Evolutionary conservation across 2,113 vertebrate genomes (phyloP), one percentile per base, ranked within the genome.

Genomic region (Crocuta crocuta): DNA sequence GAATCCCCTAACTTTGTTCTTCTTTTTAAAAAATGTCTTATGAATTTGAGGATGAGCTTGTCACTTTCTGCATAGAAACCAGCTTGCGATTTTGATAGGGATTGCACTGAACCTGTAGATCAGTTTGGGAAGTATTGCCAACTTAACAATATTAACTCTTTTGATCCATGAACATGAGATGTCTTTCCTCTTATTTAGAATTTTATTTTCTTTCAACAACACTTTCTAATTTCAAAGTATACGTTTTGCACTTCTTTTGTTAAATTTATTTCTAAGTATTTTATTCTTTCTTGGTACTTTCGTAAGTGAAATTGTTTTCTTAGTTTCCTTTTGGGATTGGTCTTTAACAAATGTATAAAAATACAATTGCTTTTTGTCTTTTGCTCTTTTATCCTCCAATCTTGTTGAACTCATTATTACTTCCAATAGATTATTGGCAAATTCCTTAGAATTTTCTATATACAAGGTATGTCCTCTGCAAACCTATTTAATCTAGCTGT

Each of bases 151-250:
- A 86, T 68, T 86, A 53, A 53, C 43, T 93, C 21, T 70, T 86
- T 45, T 53, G 63, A 92, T 91, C 43, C 33, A 63, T 53, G 82
- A 91, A 92, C 74, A 86, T 65, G 73, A 26, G 65, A 79, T 78
- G 48, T 6, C 23, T 55, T 84, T 78, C 23, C 31, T 33, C 23
- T 91, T 84, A 68, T n/a, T 90, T 73, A 53, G 28, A 83, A 35
- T 35, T 85, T 86, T 91, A 85, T 79, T 91, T 35, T 91, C 50
- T 95, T 86, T 39, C 50, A 79, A 71, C 71, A 91, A 35, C 58
- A 35, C 63, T 94, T 79, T 83, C 10, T 65, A 53, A 21, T 53
- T 89, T 95, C 45, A 55, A 35, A 39, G 4, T 83, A 76, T 50
- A 55, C 26, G 50, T 82, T 88, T 94, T 82, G 33, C 26, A 68